These are phyloP conservation scores for Saguinus imperator DNA, from an alignment of 2,113 vertebrate species.

Conservation along the genomic window DNA sequence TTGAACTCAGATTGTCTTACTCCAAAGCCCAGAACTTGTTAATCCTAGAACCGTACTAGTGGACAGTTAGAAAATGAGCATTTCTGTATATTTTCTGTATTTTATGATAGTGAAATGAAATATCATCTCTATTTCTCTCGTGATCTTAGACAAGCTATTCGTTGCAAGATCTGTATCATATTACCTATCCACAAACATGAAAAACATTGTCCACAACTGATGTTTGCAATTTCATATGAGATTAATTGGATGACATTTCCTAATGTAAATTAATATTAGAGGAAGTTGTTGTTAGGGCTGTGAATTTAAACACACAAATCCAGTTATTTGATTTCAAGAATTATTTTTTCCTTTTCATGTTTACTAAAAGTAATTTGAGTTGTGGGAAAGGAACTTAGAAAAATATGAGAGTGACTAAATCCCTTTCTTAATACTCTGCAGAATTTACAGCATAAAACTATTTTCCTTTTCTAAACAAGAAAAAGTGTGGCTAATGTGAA, in stretches of 20 bases:
- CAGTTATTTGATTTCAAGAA: background rate
- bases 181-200: background rate
- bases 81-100: background rate
- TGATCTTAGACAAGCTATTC: background rate
- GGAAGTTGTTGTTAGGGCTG: background rate
- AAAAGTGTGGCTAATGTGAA: background rate
- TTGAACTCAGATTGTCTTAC: background rate
- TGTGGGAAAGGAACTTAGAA: background rate
- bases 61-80: background rate
- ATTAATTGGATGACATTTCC: background rate
- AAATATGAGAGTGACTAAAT: background rate
- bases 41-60: background rate
- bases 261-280: background rate
- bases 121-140: background rate
- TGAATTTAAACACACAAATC: background rate
- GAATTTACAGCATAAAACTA: background rate
- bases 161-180: background rate
- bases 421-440: background rate
- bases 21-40: background rate
- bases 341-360: background rate
- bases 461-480: conserved; percentile 10
- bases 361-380: background rate
- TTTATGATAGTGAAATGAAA: background rate
- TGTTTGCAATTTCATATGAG: background rate
- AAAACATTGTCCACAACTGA: background rate